phyloP scores from a whole-genome alignment of 1,140 invertebrate genomes.

The Diachasma alloeum region DNA sequence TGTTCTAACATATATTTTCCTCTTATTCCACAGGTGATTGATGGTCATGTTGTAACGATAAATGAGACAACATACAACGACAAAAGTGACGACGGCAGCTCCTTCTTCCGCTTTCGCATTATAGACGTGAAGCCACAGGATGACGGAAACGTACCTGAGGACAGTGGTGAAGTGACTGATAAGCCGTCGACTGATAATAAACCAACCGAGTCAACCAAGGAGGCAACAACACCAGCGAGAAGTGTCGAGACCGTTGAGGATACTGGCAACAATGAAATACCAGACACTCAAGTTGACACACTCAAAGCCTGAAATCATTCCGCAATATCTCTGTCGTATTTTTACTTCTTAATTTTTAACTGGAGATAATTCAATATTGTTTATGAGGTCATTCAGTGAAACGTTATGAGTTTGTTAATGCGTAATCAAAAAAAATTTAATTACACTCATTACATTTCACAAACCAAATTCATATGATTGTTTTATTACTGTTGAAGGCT shows the following conservation, averaged over 20 bases:
- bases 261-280: conserved; percentile 53
- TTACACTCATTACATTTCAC: too few species aligned
- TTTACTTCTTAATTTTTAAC: background rate
- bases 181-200: background rate
- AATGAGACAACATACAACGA: conserved; percentile 67
- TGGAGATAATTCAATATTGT: too few species aligned
- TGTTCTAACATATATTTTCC: too few species aligned
- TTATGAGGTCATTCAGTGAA: too few species aligned
- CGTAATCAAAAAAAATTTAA: too few species aligned
- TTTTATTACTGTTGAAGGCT: too few species aligned
- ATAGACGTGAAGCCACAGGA: conserved; percentile 66
- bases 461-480: too few species aligned
- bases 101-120: conserved; percentile 63
- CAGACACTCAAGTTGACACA: conserved; percentile 51
- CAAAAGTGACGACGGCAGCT: conserved; percentile 55
- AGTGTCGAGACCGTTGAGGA: conserved; percentile 58
- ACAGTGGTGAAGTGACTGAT: conserved; percentile 29
- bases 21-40: conserved; percentile 61
- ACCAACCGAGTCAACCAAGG: conserved; percentile 2
- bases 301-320: conserved; percentile 46
- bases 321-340: background rate
- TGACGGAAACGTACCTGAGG: conserved; percentile 33
- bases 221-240: conserved; percentile 29
- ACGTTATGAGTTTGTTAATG: too few species aligned
- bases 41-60: conserved; percentile 68